Evolutionary conservation across 2,888 invertebrate species (phyloP).

Genomic region (Drosophila hamatofila): DNA sequence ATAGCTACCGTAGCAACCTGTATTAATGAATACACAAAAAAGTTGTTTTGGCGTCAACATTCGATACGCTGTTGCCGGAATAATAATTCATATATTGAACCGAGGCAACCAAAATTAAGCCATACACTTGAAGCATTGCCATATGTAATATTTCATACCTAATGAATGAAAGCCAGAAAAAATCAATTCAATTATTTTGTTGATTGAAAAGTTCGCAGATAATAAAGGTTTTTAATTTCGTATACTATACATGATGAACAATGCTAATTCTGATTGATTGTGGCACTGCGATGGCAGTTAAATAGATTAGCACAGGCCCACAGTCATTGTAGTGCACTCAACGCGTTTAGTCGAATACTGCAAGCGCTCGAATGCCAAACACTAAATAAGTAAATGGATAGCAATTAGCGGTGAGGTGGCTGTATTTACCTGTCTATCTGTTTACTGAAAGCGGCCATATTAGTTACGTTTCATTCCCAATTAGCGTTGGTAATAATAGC

Average conservation of each 20-base stretch:
- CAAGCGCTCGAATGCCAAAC: not conserved
- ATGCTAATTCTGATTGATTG: not conserved
- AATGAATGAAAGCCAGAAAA: not conserved
- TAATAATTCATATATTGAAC: not conserved
- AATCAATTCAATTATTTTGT: not conserved
- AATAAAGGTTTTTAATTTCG: not conserved
- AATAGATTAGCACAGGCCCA: not conserved
- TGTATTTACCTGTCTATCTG: conserved; percentile 38
- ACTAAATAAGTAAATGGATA: conserved; percentile 29
- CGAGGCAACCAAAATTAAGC: not conserved
- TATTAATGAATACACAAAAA: not conserved
- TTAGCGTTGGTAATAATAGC: conserved; percentile 36
- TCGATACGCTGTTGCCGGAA: not conserved
- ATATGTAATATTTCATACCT: not conserved
- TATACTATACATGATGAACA: not conserved
- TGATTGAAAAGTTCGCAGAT: not conserved
- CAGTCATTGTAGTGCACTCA: no score
- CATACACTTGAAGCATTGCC: not conserved
- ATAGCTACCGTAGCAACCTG: not conserved
- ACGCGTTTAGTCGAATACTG: no score
- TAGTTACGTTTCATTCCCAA: conserved; percentile 48
- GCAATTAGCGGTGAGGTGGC: conserved; percentile 41
- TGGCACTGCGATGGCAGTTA: not conserved
- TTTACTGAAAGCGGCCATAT: conserved; percentile 24
- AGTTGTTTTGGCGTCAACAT: not conserved